phyloP scores from a whole-genome alignment of 92 coral and sea anemone species.

The Parazoanthus atlanticus region DNA sequence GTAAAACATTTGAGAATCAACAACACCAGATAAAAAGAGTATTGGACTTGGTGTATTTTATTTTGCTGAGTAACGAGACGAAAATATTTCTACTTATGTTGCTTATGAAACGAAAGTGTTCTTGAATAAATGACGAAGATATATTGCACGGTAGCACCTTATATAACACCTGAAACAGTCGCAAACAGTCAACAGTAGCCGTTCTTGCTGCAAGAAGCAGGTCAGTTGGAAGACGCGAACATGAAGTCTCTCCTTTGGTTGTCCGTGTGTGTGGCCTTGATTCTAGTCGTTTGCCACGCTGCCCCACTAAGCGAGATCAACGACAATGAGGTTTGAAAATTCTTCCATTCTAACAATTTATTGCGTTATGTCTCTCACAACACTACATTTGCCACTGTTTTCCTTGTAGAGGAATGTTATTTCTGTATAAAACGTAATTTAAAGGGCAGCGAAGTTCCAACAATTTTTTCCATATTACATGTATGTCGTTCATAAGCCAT shows the following conservation, averaged over 20 bases:
- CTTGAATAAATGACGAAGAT: not conserved
- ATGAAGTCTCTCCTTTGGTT: not conserved
- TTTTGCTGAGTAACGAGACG: not conserved
- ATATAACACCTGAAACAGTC: not conserved
- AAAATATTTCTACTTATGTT: not conserved
- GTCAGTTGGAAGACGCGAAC: not conserved
- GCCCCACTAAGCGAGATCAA: not conserved
- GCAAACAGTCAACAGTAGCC: not conserved
- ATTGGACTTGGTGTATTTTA: not conserved
- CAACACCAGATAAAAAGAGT: not conserved
- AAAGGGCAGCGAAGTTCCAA: too few relatives aligned
- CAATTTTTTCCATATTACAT: too few relatives aligned
- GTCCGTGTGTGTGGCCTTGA: not conserved
- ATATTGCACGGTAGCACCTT: not conserved
- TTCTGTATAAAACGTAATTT: too few relatives aligned
- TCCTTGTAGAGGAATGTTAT: too few relatives aligned
- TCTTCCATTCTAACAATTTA: too few relatives aligned
- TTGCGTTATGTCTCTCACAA: too few relatives aligned
- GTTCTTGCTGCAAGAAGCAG: not conserved
- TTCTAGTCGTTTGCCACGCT: not conserved
- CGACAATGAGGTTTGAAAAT: not conserved
- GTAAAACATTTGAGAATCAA: not conserved
- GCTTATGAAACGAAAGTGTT: too few relatives aligned
- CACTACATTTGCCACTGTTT: too few relatives aligned
- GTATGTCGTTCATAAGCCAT: too few relatives aligned